phyloP scores from a whole-genome alignment of 37 sponge, comb jelly and placozoan species.

The Bolinopsis microptera region DNA sequence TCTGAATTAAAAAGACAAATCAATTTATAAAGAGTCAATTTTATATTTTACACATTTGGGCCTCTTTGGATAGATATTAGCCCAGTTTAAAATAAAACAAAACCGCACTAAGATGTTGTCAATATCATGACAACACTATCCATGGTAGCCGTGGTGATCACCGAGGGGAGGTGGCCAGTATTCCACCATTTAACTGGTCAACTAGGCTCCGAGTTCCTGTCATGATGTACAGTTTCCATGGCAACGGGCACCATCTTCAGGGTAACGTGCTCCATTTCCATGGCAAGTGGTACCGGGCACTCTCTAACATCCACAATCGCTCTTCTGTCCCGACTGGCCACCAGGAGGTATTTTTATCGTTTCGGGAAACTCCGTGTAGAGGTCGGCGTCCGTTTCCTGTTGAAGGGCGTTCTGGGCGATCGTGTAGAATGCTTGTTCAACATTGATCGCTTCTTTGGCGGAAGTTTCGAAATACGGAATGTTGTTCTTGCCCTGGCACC shows the following conservation, averaged over 20 bases:
- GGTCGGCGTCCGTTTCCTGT: slow-evolving; percentile 45
- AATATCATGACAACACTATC: background rate
- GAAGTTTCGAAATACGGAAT: slow-evolving; percentile 99
- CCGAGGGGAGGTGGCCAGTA: too few species aligned
- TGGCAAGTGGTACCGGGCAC: background rate
- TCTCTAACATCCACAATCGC: slow-evolving; percentile 15
- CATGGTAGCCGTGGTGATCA: too few species aligned
- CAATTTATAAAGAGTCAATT: slow-evolving; percentile 7
- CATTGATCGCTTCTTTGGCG: slow-evolving; percentile 98
- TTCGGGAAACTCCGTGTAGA: slow-evolving; percentile 64
- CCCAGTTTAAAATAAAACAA: background rate
- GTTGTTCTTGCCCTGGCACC: slow-evolving; percentile 97
- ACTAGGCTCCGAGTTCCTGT: too few species aligned
- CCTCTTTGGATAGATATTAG: too few species aligned
- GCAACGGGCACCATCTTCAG: too few species aligned
- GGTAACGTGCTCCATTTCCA: too few species aligned
- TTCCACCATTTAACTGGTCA: too few species aligned
- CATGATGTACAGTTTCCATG: too few species aligned
- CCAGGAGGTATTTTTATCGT: slow-evolving; percentile 43
- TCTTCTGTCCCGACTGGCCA: background rate
- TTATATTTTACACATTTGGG: background rate
- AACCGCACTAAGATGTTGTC: background rate
- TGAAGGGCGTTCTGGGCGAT: slow-evolving; percentile 87
- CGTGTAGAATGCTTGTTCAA: slow-evolving; percentile 95
- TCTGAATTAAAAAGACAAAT: slow-evolving; percentile 59